Evolutionary conservation across 2,113 vertebrate species (phyloP).

Genomic region (Fukomys damarensis): DNA sequence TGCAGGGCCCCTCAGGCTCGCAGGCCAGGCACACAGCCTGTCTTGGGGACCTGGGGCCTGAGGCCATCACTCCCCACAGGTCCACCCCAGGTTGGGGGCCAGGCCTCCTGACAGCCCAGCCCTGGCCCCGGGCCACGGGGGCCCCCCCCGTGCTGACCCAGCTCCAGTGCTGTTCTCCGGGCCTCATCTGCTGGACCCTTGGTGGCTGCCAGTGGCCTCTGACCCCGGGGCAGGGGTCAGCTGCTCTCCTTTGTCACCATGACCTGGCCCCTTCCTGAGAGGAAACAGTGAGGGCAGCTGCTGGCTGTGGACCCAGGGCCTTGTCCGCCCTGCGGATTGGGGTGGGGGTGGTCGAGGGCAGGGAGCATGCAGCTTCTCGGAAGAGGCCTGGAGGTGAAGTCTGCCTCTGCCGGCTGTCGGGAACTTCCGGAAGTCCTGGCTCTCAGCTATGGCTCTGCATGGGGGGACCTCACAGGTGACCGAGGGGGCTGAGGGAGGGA

Average conservation of each 20-base stretch:
- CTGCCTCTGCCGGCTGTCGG: background rate
- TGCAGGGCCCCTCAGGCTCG: rapidly evolving
- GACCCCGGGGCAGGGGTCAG: constrained; percentile 67
- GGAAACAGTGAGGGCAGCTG: constrained; percentile 66
- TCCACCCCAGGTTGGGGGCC: background rate
- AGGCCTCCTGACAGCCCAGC: background rate
- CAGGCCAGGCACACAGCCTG: background rate
- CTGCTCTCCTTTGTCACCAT: constrained; percentile 33
- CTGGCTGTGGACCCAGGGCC: constrained; percentile 32
- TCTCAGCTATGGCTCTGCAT: background rate
- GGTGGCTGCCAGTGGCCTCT: constrained; percentile 67
- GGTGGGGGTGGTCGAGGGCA: background rate
- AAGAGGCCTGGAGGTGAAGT: background rate
- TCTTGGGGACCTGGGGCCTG: background rate
- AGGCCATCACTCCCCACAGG: background rate
- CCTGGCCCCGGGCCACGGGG: background rate
- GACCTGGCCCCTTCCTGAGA: constrained; percentile 80
- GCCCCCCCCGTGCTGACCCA: background rate
- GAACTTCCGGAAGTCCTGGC: background rate
- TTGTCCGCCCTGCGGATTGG: background rate
- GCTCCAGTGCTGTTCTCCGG: background rate
- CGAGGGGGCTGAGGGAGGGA: background rate
- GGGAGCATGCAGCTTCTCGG: background rate
- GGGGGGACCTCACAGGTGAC: rapidly evolving
- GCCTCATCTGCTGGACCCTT: background rate